Base-by-base conservation (phyloP, 2,113 vertebrate species). In the Atrichornis clamosus region DNA sequence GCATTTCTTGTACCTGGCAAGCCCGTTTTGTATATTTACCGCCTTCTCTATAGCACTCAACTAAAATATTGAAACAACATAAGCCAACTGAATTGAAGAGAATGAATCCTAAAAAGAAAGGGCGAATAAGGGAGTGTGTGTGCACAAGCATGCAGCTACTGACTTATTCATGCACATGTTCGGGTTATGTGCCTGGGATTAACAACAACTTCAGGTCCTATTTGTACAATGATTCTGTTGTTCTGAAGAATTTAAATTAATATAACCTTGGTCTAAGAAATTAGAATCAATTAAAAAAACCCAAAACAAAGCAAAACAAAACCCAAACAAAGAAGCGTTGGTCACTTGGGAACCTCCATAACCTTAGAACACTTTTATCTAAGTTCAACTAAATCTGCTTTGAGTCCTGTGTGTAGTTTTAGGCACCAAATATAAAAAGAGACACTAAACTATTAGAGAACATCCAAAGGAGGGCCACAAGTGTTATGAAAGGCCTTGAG, bases 11-110 rank as follows among this genome's bases (percentile, higher is more conserved):
- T 95, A 95, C 95, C 94, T 91, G 84, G 80, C 86, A 95, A 86
- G 53, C 13, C 73, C 6, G 4, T 18, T 77, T 86, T 75, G 63
- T 63, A 35, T 92, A 82, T 95, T 92, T 79, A 95, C 92, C 87
- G 65, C 17, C 58, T 87, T 35, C 90, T 85, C 39, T 74, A 27
- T 13, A 91, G 50, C 73, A 94, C 67, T 76, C 81, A 90, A 18
- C 78, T 95, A 77, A 97, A 95, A 97, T 94, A 96, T 74, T 96
- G 88, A 88, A 96, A 84, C 86, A 95, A 83, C 74, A 83, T 75
- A 76, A 92, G 81, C 37, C 35, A 81, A 56, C 14, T 68, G 37
- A 87, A 26, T 21, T 81, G 67, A 95, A 90, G 32, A 91, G 73
- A 93, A 92, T 46, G n/a, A 80, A 82, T 86, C 58, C 58, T 60